phyloP scores from a whole-genome alignment of 2,797 vertebrate species.

The Chromobotia macracanthus region DNA sequence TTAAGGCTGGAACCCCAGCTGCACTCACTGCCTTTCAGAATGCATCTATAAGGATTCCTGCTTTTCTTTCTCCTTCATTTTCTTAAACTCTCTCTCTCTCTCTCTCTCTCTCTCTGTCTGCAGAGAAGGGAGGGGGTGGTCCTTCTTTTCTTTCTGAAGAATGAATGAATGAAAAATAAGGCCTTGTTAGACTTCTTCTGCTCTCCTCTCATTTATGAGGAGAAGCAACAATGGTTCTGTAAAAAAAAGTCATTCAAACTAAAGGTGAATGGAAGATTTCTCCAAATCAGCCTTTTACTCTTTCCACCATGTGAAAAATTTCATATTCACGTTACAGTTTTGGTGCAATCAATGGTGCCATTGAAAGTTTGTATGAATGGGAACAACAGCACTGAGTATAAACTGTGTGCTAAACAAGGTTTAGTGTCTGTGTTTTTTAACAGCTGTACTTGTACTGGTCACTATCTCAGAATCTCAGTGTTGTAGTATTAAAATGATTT shows the following conservation, averaged over 20 bases:
- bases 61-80: conserved; percentile 64
- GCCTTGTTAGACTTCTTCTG: conserved; percentile 63
- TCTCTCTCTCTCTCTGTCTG: conserved; percentile 39
- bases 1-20: conserved; percentile 82
- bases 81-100: conserved; percentile 59
- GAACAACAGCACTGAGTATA: conserved; percentile 15
- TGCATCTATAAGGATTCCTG: conserved; percentile 74
- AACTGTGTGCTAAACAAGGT: not conserved
- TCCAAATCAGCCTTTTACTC: conserved; percentile 31
- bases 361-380: not conserved
- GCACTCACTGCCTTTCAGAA: conserved; percentile 76
- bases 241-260: conserved; percentile 52
- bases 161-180: conserved; percentile 75
- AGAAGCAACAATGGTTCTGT: conserved; percentile 68
- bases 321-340: conserved; percentile 32
- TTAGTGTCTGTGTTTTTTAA: not conserved
- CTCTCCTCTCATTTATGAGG: conserved; percentile 70
- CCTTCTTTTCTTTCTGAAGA: conserved; percentile 58
- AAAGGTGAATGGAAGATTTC: conserved; percentile 65
- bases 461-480: not conserved
- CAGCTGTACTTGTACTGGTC: not conserved
- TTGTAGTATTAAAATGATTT: not conserved
- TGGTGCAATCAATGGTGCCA: not conserved
- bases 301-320: conserved; percentile 5
- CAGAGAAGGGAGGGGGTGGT: conserved; percentile 35